Percentiles rank a stretch among this genome's conserved stretches.
These are phyloP conservation scores for Anseranas semipalmata DNA, from an alignment of 2,113 vertebrate species.

Conservation along the genomic window DNA sequence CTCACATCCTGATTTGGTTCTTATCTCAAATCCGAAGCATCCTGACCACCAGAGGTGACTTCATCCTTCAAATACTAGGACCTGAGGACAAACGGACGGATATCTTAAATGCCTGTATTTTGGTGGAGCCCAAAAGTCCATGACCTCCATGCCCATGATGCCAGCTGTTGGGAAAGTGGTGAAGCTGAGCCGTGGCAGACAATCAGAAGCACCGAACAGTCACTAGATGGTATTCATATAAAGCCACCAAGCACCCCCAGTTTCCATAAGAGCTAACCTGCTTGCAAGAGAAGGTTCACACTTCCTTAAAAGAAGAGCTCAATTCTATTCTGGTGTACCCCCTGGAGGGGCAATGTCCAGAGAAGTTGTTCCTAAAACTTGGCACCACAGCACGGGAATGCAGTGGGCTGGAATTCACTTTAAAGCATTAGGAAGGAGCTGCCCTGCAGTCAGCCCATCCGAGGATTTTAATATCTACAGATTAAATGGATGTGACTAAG, in stretches of 20 bases:
- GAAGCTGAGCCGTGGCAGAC: not conserved
- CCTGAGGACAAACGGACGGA: not conserved
- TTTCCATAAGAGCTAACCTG: not conserved
- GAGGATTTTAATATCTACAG: not conserved
- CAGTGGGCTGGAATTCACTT: not conserved
- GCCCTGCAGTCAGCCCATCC: not conserved
- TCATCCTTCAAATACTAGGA: not conserved
- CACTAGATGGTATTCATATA: not conserved
- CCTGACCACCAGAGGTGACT: not conserved
- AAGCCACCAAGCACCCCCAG: not conserved
- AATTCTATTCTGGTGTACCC: not conserved
- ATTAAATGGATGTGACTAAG: not conserved
- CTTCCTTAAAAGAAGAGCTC: not conserved
- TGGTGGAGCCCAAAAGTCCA: not conserved
- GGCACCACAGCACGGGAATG: not conserved
- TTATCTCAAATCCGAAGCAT: not conserved
- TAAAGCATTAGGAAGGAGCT: not conserved
- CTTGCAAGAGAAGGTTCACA: not conserved
- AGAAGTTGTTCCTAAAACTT: not conserved
- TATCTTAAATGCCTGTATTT: not conserved
- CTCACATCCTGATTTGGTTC: not conserved
- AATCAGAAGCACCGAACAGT: not conserved
- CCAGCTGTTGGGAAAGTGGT: not conserved
- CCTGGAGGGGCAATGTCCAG: not conserved
- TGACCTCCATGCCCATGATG: not conserved